These are phyloP conservation scores for Falco biarmicus DNA, from an alignment of 2,797 vertebrate genomes.

Conservation along the genomic window DNA sequence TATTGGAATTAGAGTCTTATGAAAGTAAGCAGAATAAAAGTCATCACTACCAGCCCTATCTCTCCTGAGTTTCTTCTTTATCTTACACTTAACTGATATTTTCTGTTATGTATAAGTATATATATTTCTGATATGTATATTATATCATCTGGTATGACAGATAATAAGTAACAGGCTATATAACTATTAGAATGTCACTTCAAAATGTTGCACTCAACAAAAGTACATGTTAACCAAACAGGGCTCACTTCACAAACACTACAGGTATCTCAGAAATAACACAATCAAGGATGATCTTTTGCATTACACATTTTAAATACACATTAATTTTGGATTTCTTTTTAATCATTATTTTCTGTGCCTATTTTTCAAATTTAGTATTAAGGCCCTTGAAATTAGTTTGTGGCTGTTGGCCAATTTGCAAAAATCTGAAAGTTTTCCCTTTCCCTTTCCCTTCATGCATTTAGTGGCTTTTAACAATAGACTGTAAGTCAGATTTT, in stretches of 20 bases:
- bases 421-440: background rate
- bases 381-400: background rate
- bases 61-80: background rate
- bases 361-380: background rate
- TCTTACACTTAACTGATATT: background rate
- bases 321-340: background rate
- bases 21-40: background rate
- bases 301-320: background rate
- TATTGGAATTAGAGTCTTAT: background rate
- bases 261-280: background rate
- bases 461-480: background rate
- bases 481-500: background rate
- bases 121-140: too few relatives aligned
- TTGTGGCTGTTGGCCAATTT: background rate
- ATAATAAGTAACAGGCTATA: background rate
- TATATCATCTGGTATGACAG: background rate
- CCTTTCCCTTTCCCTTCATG: background rate
- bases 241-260: background rate
- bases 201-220: background rate
- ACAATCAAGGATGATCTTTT: background rate
- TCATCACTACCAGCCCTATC: background rate
- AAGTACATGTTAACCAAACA: background rate
- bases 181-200: background rate
- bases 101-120: background rate
- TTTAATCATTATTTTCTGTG: background rate